Base-by-base conservation (phyloP, 2,113 vertebrate genomes). In the Ailurus styani region DNA sequence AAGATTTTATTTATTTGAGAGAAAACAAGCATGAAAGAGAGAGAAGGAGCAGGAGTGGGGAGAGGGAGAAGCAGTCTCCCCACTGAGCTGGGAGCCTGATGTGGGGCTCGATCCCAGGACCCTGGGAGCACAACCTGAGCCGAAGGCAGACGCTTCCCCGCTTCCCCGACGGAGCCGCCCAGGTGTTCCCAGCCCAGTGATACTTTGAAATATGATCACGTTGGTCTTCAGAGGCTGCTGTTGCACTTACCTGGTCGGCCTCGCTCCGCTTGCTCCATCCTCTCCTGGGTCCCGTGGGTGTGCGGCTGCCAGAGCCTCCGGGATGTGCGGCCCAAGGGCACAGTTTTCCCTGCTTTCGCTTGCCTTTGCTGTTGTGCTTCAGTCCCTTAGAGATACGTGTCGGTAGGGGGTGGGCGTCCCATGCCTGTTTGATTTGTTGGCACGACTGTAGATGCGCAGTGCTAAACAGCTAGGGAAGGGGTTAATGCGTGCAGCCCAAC, bases 331-430 rank as follows among this genome's bases (percentile, higher is more conserved):
- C n/a, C 60, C 29, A 42, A 23, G n/a, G 88, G 27, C 13, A 37
- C 45, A 17, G 23, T 50, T 21, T 14, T 42, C 47, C 4, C 77
- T 17, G 75, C n/a, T 68, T 52, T 27, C 3, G 0, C 37, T 47
- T 8, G 42, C 42, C 15, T 50, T 52, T 68, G 47, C 60, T 81
- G 7, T 91, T 5, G 52, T 42, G n/a, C 31, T 77, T 52, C 42
- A 52, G 3, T 37, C n/a, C 81, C 40, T 37, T 12, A 54, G n/a
- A 62, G 77, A 7, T 20, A 37, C 60, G 21, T 0, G 1, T 79
- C 12, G n/a, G 5, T n/a, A 21, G 54, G 2, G 2, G 18, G 40
- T 50, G 23, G 21, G 4, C 18, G 25, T 55, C 21, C 3, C 0
- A 1, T 2, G 13, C 13, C 1, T 2, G 2, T 23, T 57, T 37